Percentiles rank a stretch among this genome's conserved stretches.
phyloP scores from a whole-genome alignment of 2,113 vertebrate species.

The Pygoscelis antarcticus region DNA sequence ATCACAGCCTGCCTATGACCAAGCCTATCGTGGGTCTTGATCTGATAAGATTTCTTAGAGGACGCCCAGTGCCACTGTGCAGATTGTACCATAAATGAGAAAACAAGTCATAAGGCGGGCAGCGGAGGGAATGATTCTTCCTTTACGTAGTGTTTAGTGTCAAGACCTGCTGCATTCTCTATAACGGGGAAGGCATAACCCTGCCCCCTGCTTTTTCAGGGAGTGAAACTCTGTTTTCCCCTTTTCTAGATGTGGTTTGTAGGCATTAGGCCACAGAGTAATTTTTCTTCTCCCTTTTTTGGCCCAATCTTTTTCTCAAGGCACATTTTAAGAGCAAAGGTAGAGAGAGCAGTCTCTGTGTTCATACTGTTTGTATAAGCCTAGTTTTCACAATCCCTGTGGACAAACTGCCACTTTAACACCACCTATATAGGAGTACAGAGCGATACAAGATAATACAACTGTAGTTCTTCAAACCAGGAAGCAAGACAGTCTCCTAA shows the following conservation, averaged over 20 bases:
- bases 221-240: background rate
- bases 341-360: background rate
- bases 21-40: background rate
- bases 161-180: background rate
- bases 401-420: background rate
- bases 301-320: background rate
- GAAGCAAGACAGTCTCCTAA: background rate
- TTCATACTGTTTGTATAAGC: background rate
- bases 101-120: background rate
- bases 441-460: background rate
- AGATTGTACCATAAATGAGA: background rate
- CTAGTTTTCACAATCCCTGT: no score
- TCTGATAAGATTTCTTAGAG: background rate
- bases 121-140: background rate
- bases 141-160: background rate
- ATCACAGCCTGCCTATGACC: background rate
- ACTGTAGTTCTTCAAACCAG: background rate
- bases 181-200: accelerated
- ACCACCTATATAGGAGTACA: background rate
- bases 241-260: background rate
- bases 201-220: background rate
- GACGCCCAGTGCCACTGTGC: accelerated
- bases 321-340: background rate
- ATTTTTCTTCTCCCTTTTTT: background rate
- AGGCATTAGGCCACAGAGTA: background rate